Conservation (phyloP, 2,888 invertebrate genomes). For the Thecophora atra region DNA sequence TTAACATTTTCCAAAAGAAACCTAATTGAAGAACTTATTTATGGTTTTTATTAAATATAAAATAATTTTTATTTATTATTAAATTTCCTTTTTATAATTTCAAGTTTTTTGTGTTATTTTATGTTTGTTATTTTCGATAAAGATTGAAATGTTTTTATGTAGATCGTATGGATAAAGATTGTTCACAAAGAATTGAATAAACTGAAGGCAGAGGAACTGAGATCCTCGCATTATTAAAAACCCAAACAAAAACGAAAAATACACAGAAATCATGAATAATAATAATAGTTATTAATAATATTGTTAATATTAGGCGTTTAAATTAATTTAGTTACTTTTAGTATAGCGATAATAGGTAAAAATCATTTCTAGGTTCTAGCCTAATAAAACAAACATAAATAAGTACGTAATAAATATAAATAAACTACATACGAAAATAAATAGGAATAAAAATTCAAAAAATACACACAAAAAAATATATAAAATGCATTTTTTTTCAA, state of each 20-base stretch:
- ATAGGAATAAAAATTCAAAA: constrained; percentile 27
- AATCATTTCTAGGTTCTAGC: constrained; percentile 39
- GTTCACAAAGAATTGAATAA: too few relatives aligned
- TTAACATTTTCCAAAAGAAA: constrained; percentile 27
- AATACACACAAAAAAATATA: constrained; percentile 20
- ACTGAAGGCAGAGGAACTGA: constrained; percentile 52
- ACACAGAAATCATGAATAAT: constrained; percentile 27
- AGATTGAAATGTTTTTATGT: neutral
- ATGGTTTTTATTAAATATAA: too few relatives aligned
- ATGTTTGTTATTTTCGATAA: neutral
- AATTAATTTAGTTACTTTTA: constrained; percentile 36
- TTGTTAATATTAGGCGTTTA: constrained; percentile 33
- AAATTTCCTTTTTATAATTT: neutral
- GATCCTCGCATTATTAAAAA: constrained; percentile 51
- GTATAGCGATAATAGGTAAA: constrained; percentile 39
- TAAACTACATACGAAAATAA: constrained; percentile 27
- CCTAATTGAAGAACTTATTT: neutral
- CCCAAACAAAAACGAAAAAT: neutral
- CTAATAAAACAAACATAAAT: constrained; percentile 36
- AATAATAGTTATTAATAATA: too few relatives aligned
- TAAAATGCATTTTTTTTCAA: constrained; percentile 23
- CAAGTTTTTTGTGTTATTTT: neutral
- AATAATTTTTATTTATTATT: constrained; percentile 8
- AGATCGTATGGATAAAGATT: neutral
- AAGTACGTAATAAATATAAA: constrained; percentile 31